A percentile compares a stretch with the other conserved stretches of the same genome.
Evolutionary conservation across 2,888 invertebrate species (phyloP).

Genomic region (Diaprepes abbreviatus): DNA sequence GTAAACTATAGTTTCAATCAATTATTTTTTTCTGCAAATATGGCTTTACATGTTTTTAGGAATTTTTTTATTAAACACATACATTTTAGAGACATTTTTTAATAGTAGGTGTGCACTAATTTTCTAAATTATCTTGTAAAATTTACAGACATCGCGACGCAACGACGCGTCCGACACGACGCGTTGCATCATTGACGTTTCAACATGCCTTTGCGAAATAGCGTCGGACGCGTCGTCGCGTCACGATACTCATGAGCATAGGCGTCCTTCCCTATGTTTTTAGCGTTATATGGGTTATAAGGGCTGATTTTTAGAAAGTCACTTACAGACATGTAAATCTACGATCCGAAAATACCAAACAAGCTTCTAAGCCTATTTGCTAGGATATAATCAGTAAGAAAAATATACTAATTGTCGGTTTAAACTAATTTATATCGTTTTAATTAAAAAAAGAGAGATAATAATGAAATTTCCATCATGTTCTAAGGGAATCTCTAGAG

Average conservation of each 20-base stretch:
- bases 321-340: too few species aligned
- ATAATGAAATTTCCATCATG: too few species aligned
- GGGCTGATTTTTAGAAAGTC: too few species aligned
- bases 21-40: constrained; percentile 1
- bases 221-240: constrained; percentile 1
- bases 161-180: constrained; percentile 13
- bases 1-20: not conserved
- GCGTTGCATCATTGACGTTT: constrained; percentile 37
- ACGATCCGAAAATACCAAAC: too few species aligned
- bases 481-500: too few species aligned
- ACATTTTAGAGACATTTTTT: constrained; percentile 25
- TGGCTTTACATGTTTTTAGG: not conserved
- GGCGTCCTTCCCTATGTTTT: not conserved
- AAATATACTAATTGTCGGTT: too few species aligned
- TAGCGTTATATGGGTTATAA: too few species aligned
- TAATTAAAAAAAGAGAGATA: too few species aligned
- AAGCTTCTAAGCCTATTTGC: too few species aligned
- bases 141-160: constrained; percentile 49
- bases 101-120: constrained; percentile 47
- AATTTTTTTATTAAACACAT: constrained; percentile 14
- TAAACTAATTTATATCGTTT: too few species aligned
- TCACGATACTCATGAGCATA: not conserved
- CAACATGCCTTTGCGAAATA: constrained; percentile 12
- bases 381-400: too few species aligned
- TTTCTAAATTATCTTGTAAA: constrained; percentile 19